Conservation (phyloP, 2,113 vertebrate genomes). For the Excalfactoria chinensis region DNA sequence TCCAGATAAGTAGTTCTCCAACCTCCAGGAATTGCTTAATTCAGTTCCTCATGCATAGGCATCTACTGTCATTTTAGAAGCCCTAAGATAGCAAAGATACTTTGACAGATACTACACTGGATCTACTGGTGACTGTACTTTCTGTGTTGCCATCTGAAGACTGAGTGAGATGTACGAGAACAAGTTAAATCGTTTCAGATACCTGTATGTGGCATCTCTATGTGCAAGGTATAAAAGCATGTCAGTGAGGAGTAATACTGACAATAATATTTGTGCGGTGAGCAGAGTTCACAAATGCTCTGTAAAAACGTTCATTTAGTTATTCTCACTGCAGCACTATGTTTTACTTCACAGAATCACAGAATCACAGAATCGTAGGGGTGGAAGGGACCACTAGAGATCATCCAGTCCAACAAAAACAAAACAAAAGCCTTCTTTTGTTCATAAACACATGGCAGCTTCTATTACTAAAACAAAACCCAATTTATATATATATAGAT, state of each 20-base stretch:
- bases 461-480: not conserved
- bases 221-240: not conserved
- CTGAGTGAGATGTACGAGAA: accelerated
- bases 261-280: not conserved
- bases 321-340: not conserved
- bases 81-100: not conserved
- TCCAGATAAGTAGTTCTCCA: not conserved
- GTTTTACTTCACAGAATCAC: not conserved
- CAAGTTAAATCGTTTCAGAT: not conserved
- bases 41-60: not conserved
- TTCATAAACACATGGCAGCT: not conserved
- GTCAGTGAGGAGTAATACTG: not conserved
- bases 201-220: not conserved
- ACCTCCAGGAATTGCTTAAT: not conserved
- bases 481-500: too few relatives aligned
- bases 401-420: not conserved
- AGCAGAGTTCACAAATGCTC: not conserved
- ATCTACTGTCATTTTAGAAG: not conserved
- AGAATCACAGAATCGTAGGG: too few relatives aligned
- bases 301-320: not conserved
- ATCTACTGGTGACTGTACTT: not conserved
- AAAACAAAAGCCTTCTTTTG: not conserved
- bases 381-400: too few relatives aligned
- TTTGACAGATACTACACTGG: not conserved
- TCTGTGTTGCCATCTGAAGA: not conserved